Evolutionary conservation across 2,113 vertebrate genomes (phyloP).

Genomic region (Garra rufa): DNA sequence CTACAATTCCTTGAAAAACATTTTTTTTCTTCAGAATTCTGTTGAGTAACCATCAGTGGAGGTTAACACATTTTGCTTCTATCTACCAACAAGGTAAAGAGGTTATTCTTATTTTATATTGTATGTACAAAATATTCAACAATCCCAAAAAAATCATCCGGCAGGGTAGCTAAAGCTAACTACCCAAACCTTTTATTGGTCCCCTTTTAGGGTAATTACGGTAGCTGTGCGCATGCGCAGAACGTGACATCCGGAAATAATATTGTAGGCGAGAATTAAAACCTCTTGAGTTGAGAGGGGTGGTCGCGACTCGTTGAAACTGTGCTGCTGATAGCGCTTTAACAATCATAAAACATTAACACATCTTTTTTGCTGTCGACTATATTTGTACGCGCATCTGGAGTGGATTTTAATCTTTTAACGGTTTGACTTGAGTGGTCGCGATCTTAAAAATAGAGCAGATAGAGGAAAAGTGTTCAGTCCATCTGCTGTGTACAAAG

Average conservation of each 20-base stretch:
- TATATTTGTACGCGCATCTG: not conserved
- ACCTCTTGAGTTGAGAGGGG: constrained; percentile 46
- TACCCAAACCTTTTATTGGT: not conserved
- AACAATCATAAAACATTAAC: not conserved
- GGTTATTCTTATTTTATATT: no score
- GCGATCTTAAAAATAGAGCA: not conserved
- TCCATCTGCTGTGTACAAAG: constrained; percentile 6
- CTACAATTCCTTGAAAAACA: no score
- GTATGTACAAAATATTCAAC: no score
- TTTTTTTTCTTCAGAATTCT: no score
- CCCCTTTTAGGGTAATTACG: constrained; percentile 24
- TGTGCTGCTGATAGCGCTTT: not conserved
- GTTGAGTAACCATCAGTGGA: no score
- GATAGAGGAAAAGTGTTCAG: not conserved
- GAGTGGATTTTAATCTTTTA: not conserved
- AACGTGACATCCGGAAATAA: not conserved
- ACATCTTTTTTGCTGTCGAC: not conserved
- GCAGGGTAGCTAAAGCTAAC: not conserved
- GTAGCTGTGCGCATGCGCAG: constrained; percentile 40
- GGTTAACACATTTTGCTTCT: no score
- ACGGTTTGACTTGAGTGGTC: not conserved
- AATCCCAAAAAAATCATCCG: not conserved
- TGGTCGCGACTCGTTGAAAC: not conserved
- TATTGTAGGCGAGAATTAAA: constrained; percentile 55
- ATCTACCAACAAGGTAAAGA: no score